Conservation (phyloP, 2,797 vertebrate species). For the Xenops minutus region DNA sequence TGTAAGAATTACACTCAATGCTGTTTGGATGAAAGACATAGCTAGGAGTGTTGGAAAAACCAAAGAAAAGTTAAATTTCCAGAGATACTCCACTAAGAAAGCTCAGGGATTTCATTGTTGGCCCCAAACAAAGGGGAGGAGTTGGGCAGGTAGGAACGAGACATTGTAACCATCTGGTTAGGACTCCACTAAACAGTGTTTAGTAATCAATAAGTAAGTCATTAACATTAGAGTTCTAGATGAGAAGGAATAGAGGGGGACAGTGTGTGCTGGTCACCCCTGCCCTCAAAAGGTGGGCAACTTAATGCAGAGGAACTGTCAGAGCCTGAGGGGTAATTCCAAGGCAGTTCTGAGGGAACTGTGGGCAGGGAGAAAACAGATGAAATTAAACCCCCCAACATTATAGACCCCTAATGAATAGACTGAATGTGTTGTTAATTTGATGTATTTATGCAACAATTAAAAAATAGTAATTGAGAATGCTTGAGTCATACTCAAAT, state of each 20-base stretch:
- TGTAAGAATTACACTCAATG: not conserved
- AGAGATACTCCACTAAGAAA: not conserved
- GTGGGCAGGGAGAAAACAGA: not conserved
- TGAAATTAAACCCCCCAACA: fast-evolving
- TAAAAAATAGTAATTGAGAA: not conserved
- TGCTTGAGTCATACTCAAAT: not conserved
- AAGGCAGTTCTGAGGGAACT: not conserved
- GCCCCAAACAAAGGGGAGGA: not conserved
- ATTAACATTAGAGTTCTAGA: not conserved
- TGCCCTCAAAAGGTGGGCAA: not conserved
- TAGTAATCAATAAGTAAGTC: not conserved
- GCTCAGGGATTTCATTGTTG: not conserved
- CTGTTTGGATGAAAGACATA: not conserved
- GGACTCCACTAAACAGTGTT: not conserved
- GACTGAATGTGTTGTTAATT: not conserved
- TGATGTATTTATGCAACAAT: not conserved
- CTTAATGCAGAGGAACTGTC: not conserved
- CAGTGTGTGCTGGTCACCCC: not conserved
- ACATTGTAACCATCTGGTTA: not conserved
- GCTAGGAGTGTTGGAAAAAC: not conserved
- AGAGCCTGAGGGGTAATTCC: not conserved
- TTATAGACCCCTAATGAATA: not conserved
- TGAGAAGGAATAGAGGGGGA: not conserved
- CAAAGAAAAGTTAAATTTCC: not conserved
- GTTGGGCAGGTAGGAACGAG: not conserved